Evolutionary conservation across 1,140 invertebrate genomes (phyloP).

Genomic region (Planococcus citri): DNA sequence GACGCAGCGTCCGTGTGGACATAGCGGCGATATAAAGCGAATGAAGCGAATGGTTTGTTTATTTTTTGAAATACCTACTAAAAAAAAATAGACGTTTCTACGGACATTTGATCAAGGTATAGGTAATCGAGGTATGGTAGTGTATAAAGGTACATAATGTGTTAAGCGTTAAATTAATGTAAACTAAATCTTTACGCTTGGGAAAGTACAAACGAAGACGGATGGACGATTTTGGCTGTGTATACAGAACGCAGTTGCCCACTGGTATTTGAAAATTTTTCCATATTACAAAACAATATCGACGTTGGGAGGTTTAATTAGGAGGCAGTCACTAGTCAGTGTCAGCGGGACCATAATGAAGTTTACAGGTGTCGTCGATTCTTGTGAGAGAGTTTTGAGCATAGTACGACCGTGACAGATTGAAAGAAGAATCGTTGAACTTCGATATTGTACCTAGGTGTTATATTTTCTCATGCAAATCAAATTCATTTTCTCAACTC

Average conservation of each 20-base stretch:
- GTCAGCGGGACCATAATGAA: background rate
- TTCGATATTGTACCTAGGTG: background rate
- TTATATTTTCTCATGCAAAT: background rate
- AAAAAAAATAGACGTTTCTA: background rate
- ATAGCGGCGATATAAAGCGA: background rate
- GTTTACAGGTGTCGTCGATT: constrained; percentile 6
- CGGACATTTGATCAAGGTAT: background rate
- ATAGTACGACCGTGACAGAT: background rate
- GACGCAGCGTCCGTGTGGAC: background rate
- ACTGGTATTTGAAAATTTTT: background rate
- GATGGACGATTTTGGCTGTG: background rate
- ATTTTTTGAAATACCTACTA: background rate
- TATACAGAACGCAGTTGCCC: background rate
- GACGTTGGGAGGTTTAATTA: background rate
- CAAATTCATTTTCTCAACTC: background rate
- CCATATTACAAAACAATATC: background rate
- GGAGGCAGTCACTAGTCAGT: background rate
- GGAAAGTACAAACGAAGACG: background rate
- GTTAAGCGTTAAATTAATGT: constrained; percentile 7
- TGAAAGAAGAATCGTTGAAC: constrained; percentile 1
- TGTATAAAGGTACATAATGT: no score
- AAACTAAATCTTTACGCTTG: background rate
- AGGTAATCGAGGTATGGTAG: no score
- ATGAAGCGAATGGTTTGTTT: background rate
- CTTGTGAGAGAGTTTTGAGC: background rate